Base-by-base conservation (phyloP, 2,888 invertebrate genomes). In the Physocephala rufipes region DNA sequence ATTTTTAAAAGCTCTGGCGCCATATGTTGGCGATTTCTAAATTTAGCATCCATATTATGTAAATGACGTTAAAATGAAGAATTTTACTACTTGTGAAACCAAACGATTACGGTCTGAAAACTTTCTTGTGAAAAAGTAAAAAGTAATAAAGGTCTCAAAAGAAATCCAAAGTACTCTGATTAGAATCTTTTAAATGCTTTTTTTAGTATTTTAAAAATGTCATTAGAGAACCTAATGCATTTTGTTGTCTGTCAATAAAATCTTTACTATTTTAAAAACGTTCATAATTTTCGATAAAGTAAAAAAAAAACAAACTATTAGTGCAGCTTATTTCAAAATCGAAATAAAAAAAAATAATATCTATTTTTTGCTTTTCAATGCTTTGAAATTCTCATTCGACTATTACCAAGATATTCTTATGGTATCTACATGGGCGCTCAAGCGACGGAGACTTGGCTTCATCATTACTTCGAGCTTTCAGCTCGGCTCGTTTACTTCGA, bases 1-100 rank as follows among this genome's bases (percentile, higher is more conserved):
- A 49, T 36, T 36, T 19, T 55, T 55, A 55, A n/a, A 19, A 55
- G 21, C 53, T 19, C 36, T 55, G 53, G 53, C 53, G 53, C 53
- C 53, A 55, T 24, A 12, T 19, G 36, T 9, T 36, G 36, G 36
- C 36, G 36, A 4, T 21, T 5, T 55, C 53, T 55, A 55, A 24
- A 21, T 21, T 55, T 55, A 55, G 53, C 53, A 9, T 21, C 24
- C 19, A 24, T 55, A 24, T 55, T 19, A 21, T 55, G 21, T 21
- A 55, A 24, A 55, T 55, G 53, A 24, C 21, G 53, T 13, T 55
- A 12, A 49, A 49, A 19, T 49, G 49, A 49, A 49, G 49, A 49
- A 16, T 49, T 49, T 49, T 49, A 49, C 49, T 12, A 55, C 21
- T 55, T 55, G 21, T 13, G 2, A 24, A 13, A 5, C 0, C 5